Evolutionary conservation across 2,888 invertebrate genomes (phyloP), one percentile per base, ranked within the genome.

Genomic region (Drosophila prolongata): DNA sequence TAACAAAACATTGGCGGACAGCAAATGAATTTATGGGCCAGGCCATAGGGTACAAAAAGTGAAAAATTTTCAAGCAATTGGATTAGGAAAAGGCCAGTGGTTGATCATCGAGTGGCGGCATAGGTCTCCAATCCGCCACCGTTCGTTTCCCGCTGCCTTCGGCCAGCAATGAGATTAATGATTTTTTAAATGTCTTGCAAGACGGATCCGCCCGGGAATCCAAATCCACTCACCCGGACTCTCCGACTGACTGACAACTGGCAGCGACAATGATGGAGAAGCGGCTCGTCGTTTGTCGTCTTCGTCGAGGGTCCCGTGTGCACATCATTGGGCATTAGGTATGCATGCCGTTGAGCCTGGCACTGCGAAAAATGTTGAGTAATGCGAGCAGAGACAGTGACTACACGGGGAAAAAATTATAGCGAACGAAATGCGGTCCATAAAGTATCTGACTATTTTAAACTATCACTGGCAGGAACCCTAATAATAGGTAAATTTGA

Each of bases 1-100:
- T 90, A 90, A 89, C 86, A 76, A 70, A 90, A 78, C 88, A 87
- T 79, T 79, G 84, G 77, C 77, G 79, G 90, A 90, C 88, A 87
- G 88, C 77, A 64, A 70, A 80, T 75, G 59, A 80, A 90, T 89
- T 90, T 90, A 89, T 89, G 84, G 62, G 35, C 49, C 38, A 9
- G 14, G 55, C 19, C 60, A 35, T 35, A 75, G 56, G 56, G 40
- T 65, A 40, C 19, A 52, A 65, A 64, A 60, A 59, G 44, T 60
- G 60, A 53, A 69, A 60, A 53, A 40, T 60, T 60, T 47, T 69
- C 47, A 24, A 53, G 71, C 61, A 70, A 72, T 72, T 72, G 73
- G 54, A 71, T 72, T 72, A 66, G 68, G 65, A 66, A 66, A 67
- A 55, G 68, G 55, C 68, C 40, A 67, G 54, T 54, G 65, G 46